Evolutionary conservation across 2,888 invertebrate species (phyloP), one percentile per base, ranked within the genome.

Genomic region (Mayetiola destructor): DNA sequence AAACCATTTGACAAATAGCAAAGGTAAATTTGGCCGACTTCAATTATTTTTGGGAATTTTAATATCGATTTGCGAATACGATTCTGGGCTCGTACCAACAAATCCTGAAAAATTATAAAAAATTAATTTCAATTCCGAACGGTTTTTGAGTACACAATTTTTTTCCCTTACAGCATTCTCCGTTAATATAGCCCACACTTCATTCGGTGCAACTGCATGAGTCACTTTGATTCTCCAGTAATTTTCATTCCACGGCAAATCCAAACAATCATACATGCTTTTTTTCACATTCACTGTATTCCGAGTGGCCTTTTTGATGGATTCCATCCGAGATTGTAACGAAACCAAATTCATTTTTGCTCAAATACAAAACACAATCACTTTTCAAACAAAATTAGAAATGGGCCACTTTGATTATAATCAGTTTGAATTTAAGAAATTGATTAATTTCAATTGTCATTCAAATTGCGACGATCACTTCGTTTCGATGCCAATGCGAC

Each of bases 211-310:
- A 14, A 48, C 48, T 27, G 27, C 48, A 16, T 48, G 48, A 2
- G 48, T 48, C 6, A 48, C 16, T 27, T 27, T 27, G 3, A 48
- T 48, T n/a, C 16, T 27, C 48, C 48, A 48, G n/a, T 48, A 48
- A 48, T 27, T 48, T 27, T 48, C 48, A 27, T 48, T 14, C 27
- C 27, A 48, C 16, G 48, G 48, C n/a, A 48, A 48, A 27, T 48
- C 1, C 14, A 48, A 27, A 27, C 6, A 27, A 20, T 16, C n/a
- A 16, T 48, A 14, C 2, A 48, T n/a, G n/a, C n/a, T n/a, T n/a
- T n/a, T n/a, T n/a, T n/a, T n/a, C n/a, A n/a, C n/a, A n/a, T n/a
- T n/a, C n/a, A n/a, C n/a, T n/a, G n/a, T n/a, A n/a, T n/a, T n/a
- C n/a, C n/a, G n/a, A n/a, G n/a, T n/a, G n/a, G n/a, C n/a, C n/a